Evolutionary conservation across 2,113 vertebrate genomes (phyloP), one percentile per base, ranked within the genome.

Genomic region (Paramisgurnus dabryanus): DNA sequence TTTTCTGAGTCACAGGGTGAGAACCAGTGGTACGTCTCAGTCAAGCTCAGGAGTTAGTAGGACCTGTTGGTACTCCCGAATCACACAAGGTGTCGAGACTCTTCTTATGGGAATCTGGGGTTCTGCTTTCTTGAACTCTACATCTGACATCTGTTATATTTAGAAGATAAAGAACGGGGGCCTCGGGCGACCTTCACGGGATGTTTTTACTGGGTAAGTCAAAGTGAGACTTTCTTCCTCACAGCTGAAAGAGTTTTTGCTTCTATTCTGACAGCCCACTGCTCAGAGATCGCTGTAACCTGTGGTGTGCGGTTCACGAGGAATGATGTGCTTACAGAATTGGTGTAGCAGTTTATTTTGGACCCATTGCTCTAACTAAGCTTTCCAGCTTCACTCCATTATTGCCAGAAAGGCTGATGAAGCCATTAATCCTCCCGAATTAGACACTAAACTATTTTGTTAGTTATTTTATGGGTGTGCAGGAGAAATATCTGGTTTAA

Each of bases 161-260:
- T 79, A 83, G 70, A 65, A 76, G 80, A 87, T 78, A 86, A 82
- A 79, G 71, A 78, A 34, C 49, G 78, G 81, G 77, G 66, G 80
- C 79, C 70, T 86, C 82, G 34, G 68, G 80, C 73, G 65, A 80
- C 60, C 53, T 76, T 69, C 67, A 85, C 79, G 70, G 65, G 85
- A 93, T 93, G 92, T 93, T 93, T 91, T 86, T 90, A 80, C 84
- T 93, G 69, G 92, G 92, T 93, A 86, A 93, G 92, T 93, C 77
- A 45, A n/a, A 70, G 53, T 79, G 61, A 67, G 66, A 45, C 69
- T 81, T 13, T 78, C 27, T 78, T 81, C n/a, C n/a, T 61, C 61
- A 45, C 67, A 77, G 72, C 55, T 67, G 5, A 71, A 57, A 76
- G 63, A 41, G 34, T 45, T 72, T 79, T 66, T 27, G 61, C 67